Conservation (phyloP, 2,888 invertebrate genomes). For the Nephrotoma guestfalica region DNA sequence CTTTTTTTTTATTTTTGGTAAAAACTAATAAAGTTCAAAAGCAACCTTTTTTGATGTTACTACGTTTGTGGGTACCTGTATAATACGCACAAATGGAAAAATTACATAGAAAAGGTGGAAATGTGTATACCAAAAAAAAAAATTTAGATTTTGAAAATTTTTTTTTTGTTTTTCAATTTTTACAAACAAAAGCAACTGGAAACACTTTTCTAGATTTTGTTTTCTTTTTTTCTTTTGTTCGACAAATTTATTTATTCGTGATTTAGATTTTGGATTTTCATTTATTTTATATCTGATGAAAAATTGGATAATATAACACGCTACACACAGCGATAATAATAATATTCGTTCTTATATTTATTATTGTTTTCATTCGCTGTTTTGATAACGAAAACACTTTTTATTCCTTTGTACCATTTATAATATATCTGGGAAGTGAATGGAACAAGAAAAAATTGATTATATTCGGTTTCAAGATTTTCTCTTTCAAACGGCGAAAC, state of each 20-base stretch:
- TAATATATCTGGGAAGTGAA: background rate
- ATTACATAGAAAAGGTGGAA: background rate
- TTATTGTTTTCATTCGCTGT: background rate
- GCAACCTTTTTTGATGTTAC: background rate
- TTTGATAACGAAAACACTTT: background rate
- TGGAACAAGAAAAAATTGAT: background rate
- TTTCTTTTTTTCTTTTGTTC: too few species aligned
- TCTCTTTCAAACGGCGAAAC: background rate
- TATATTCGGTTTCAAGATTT: background rate
- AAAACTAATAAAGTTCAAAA: background rate
- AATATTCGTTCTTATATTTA: background rate
- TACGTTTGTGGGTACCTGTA: background rate
- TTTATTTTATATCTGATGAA: background rate
- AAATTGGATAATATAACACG: background rate
- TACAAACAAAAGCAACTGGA: too few species aligned
- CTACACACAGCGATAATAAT: background rate
- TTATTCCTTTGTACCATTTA: background rate
- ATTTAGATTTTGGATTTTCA: background rate
- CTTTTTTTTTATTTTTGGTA: background rate
- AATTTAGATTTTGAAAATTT: background rate
- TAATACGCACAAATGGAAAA: background rate
- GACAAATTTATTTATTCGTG: background rate
- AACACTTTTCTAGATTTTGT: too few species aligned
- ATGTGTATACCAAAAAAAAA: background rate
- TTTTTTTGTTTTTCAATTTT: background rate